Evolutionary conservation across 2,113 vertebrate genomes (phyloP).

Genomic region (Glaucomys volans): DNA sequence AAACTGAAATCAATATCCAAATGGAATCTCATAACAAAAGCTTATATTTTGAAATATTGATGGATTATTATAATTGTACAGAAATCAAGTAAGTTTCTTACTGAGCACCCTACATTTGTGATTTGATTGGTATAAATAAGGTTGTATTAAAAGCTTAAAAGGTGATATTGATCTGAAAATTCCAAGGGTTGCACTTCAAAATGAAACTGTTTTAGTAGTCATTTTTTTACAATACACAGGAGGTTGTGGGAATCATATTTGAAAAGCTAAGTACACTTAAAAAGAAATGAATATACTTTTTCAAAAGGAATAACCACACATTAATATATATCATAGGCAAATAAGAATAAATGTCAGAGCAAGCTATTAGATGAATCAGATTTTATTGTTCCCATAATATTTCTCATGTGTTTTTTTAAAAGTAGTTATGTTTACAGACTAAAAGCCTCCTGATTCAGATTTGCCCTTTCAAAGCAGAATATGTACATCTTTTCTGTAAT

Average conservation of each 20-base stretch:
- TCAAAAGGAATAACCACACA: conserved; percentile 43
- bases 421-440: conserved; percentile 33
- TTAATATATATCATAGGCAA: conserved; percentile 61
- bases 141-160: conserved; percentile 66
- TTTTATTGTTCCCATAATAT: conserved; percentile 46
- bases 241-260: conserved; percentile 44
- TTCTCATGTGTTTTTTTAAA: conserved; percentile 46
- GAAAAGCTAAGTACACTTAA: conserved; percentile 61
- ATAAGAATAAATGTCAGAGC: conserved; percentile 54
- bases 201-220: conserved; percentile 64
- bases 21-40: conserved; percentile 76
- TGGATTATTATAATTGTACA: conserved; percentile 76
- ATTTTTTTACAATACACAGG: conserved; percentile 55
- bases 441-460: conserved; percentile 30
- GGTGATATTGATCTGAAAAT: conserved; percentile 78
- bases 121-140: conserved; percentile 78
- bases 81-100: conserved; percentile 72
- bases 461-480: conserved; percentile 51
- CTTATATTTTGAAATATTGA: conserved; percentile 76
- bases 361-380: conserved; percentile 50
- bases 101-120: conserved; percentile 61
- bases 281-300: conserved; percentile 62
- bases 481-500: conserved; percentile 42
- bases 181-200: conserved; percentile 70
- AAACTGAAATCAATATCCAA: conserved; percentile 78